phyloP scores from a whole-genome alignment of 2,113 vertebrate genomes.

The Brachypodius melanocephalos region DNA sequence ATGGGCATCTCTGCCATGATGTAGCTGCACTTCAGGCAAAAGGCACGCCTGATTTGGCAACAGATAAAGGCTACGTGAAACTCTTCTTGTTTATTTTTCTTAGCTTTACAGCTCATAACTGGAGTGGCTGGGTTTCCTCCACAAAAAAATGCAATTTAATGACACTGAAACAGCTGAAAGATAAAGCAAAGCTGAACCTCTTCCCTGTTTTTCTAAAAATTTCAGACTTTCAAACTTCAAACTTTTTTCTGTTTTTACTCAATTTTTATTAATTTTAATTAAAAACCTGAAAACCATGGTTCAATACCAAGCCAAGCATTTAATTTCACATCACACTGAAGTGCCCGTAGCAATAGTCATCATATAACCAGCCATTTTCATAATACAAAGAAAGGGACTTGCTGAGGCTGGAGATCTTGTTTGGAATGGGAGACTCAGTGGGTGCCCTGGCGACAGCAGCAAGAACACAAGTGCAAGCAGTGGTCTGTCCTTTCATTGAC shows the following conservation, averaged over 20 bases:
- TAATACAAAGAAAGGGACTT: neutral
- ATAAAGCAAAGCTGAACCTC: neutral
- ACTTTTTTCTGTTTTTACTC: neutral
- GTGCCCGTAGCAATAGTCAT: neutral
- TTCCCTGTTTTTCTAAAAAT: neutral
- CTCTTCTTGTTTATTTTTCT: conserved; percentile 26
- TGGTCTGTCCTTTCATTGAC: neutral
- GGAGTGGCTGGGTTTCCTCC: neutral
- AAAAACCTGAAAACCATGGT: neutral
- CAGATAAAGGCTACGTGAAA: conserved; percentile 7
- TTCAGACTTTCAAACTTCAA: neutral
- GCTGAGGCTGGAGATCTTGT: neutral
- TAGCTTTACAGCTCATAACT: conserved; percentile 14
- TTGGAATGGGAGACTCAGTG: neutral
- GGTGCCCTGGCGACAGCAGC: neutral
- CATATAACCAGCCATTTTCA: neutral
- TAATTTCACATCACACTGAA: neutral
- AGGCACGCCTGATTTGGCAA: neutral
- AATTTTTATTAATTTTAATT: neutral
- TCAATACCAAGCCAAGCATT: neutral
- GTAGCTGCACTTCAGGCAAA: neutral
- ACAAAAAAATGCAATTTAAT: neutral
- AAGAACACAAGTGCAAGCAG: neutral
- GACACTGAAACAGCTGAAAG: neutral
- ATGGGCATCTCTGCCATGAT: neutral